Base-by-base conservation (phyloP, 2,797 vertebrate species). In the Rhadinocentrus ornatus region DNA sequence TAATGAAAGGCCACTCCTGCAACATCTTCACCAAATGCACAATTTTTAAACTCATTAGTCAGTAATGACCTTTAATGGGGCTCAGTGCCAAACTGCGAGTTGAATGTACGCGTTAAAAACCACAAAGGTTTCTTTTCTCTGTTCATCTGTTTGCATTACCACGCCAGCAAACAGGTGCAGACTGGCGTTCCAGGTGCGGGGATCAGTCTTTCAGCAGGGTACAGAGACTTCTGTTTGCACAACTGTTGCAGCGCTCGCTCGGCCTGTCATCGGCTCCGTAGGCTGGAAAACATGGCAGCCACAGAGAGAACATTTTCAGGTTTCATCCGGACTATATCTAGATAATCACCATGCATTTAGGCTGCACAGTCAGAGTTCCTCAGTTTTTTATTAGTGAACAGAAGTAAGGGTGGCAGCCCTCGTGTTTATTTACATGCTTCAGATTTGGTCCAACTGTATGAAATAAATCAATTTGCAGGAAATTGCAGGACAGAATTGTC, bases 1-100 rank as follows among this genome's bases (percentile, higher is more conserved):
- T 48, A 68, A 64, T 24, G n/a, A 61, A 78, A 39, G 72, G 78
- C 78, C 77, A 78, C 37, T 53, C 18, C 9, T 57, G 74, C 46
- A 37, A 58, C 18, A 29, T 65, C 74, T 56, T 15, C 62, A 77
- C 62, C 62, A 48, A 56, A 82, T 31, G 55, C 61, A 27, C 56
- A 7, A 26, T 46, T 74, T 75, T 34, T 69, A 63, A 52, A 7
- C 58, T 79, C 18, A 62, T 62, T 29, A 54, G 41, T 59, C 32
- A 32, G 20, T 2, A 66, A 69, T 75, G 44, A 84, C 63, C 62
- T 4, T 62, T 66, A 46, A 44, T 58, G 22, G 18, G 46, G 31
- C 56, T 66, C 48, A 6, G 37, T n/a, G 37, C n/a, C 46, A 1
- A 2, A 10, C 58, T 18, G 1, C 35, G 68, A 46, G 24, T 2